Base-by-base conservation (phyloP, 2,113 vertebrate genomes). In the Salminus brasiliensis region DNA sequence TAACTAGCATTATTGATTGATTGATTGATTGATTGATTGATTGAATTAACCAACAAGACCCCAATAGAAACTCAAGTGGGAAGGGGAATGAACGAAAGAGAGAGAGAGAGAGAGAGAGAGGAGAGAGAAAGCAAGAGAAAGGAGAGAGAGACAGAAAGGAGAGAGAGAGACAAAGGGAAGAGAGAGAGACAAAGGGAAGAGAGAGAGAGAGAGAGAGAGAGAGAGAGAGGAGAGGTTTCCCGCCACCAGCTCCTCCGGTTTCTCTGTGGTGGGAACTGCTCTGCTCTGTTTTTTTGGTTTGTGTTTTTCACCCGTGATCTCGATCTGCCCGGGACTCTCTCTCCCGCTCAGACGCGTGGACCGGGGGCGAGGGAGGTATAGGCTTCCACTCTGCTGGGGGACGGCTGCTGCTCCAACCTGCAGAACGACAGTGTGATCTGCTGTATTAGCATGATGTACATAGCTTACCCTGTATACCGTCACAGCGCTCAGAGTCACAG, bases 221-320 rank as follows among this genome's bases (percentile, higher is more conserved):
- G 0, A 68, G 15, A 60, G n/a, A 32, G 43, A 29, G 52, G 27
- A 29, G 21, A 53, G 34, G 60, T 10, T 2, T 49, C 5, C 2
- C 15, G 15, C 65, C 53, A 53, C 49, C 70, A 68, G 74, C 53
- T 82, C 53, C 71, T 74, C 59, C 81, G 78, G 68, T 79, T 27
- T 27, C 41, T 72, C 65, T 65, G 27, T 25, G 23, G 43, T 30
- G 32, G 34, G 57, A 30, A 57, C 34, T 43, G 13, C 27, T 29
- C n/a, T 27, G 11, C 9, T 57, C n/a, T 1, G 0, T 21, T 32
- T 52, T 55, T 66, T 67, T 34, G 41, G 23, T 69, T 76, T 36
- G 16, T 29, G 27, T 43, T 3, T 29, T 53, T 53, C 52, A 30
- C 32, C 39, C 15, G 43, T 0, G 16, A 62, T 71, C 63, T 63